These are phyloP conservation scores for Siniperca scherzeri DNA, from an alignment of 2,797 vertebrate species.

Conservation along the genomic window DNA sequence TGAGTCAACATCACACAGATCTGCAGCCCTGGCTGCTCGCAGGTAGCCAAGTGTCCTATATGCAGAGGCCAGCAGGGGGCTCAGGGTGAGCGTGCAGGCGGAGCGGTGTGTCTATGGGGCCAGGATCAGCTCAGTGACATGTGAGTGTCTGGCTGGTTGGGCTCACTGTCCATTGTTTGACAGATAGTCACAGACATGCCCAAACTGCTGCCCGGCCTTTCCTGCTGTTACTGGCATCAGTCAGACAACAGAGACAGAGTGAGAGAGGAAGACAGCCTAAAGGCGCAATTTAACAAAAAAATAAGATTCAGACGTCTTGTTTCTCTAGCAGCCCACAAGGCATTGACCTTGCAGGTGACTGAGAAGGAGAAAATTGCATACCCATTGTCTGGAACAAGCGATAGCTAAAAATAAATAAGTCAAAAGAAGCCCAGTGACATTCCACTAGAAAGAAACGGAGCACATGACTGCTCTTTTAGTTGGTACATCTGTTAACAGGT, in stretches of 20 bases:
- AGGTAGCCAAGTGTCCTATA: constrained; percentile 39
- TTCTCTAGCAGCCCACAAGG: constrained; percentile 35
- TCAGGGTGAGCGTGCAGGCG: constrained; percentile 51
- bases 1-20: constrained; percentile 31
- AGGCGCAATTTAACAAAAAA: constrained; percentile 50
- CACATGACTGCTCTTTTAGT: constrained; percentile 35
- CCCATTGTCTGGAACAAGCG: constrained; percentile 44
- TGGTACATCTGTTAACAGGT: constrained; percentile 59
- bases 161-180: constrained; percentile 68
- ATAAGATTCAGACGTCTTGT: constrained; percentile 45
- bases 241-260: constrained; percentile 37
- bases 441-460: constrained; percentile 28
- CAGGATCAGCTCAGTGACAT: constrained; percentile 61
- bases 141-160: constrained; percentile 54
- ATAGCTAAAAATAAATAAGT: constrained; percentile 52
- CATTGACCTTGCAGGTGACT: constrained; percentile 61
- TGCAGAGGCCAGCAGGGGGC: constrained; percentile 67
- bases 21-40: constrained; percentile 22
- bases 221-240: constrained; percentile 56
- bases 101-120: constrained; percentile 16
- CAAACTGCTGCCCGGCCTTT: constrained; percentile 53
- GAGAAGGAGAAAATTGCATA: constrained; percentile 59
- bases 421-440: constrained; percentile 34
- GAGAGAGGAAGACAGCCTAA: constrained; percentile 31
- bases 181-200: constrained; percentile 65